These are phyloP conservation scores for Sebastes ruberrimus DNA, from an alignment of 2,797 vertebrate species.

Conservation along the genomic window DNA sequence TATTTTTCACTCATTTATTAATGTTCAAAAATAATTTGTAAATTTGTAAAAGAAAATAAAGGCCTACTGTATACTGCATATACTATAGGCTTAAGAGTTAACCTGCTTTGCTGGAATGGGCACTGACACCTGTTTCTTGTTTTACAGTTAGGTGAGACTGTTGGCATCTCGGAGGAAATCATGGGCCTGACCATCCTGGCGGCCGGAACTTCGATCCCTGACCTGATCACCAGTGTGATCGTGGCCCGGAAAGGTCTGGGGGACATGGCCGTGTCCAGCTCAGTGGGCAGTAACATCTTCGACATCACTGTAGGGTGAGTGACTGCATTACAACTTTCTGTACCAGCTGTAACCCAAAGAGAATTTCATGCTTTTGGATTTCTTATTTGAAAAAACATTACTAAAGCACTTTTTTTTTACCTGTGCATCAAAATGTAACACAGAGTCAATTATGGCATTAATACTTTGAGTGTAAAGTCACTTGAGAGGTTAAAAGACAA, in stretches of 20 bases:
- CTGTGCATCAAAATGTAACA: no score
- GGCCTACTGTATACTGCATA: neutral
- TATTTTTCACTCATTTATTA: neutral
- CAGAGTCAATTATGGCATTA: neutral
- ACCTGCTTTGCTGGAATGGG: neutral
- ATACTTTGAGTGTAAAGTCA: neutral
- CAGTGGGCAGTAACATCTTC: slow-evolving; percentile 95
- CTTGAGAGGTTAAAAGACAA: no score
- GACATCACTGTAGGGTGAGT: slow-evolving; percentile 87
- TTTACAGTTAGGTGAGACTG: slow-evolving; percentile 90
- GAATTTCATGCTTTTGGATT: neutral
- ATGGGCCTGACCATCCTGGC: slow-evolving; percentile 96
- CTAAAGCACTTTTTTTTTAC: neutral
- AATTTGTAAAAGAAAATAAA: neutral
- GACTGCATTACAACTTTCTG: rapidly evolving
- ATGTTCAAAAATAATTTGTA: neutral
- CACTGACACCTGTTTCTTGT: neutral
- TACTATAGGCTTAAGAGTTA: neutral
- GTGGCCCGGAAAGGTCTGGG: slow-evolving; percentile 94
- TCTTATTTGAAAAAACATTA: neutral
- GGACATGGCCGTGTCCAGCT: slow-evolving; percentile 97
- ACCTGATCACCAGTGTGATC: slow-evolving; percentile 96
- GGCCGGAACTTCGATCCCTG: slow-evolving; percentile 94
- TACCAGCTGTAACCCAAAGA: neutral
- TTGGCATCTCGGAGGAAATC: slow-evolving; percentile 95